Percentiles rank a stretch among this genome's conserved stretches.
Evolutionary conservation across 2,888 invertebrate species (phyloP).

Genomic region (Heliconius cydno): DNA sequence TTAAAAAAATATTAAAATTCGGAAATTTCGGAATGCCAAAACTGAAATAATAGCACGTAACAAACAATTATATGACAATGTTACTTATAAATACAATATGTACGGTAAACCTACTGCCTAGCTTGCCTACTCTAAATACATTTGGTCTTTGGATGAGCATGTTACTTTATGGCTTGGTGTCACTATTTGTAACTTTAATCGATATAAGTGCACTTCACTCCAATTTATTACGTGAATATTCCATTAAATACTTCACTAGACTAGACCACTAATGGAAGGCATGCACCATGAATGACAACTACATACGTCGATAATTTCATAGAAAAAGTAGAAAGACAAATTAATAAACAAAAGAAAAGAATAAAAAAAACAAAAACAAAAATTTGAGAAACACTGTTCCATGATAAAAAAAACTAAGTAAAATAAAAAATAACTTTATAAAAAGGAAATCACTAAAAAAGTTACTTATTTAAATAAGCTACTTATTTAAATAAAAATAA

Average conservation of each 20-base stretch:
- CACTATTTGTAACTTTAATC: constrained; percentile 72
- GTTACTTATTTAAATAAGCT: constrained; percentile 46
- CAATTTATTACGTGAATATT: constrained; percentile 71
- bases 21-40: constrained; percentile 61
- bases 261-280: constrained; percentile 72
- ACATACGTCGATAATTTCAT: constrained; percentile 55
- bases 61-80: constrained; percentile 61
- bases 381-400: constrained; percentile 82
- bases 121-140: constrained; percentile 77
- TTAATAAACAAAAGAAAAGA: constrained; percentile 56
- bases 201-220: constrained; percentile 80
- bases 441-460: constrained; percentile 50
- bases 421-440: constrained; percentile 47
- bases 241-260: constrained; percentile 72
- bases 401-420: constrained; percentile 55
- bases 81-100: constrained; percentile 64
- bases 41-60: constrained; percentile 52
- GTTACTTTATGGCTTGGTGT: constrained; percentile 77
- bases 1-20: constrained; percentile 40
- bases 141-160: constrained; percentile 83
- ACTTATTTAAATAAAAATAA: constrained; percentile 42
- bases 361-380: constrained; percentile 54
- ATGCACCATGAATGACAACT: constrained; percentile 60
- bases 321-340: constrained; percentile 62
- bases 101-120: constrained; percentile 73